Evolutionary conservation across 2,113 vertebrate species (phyloP), one percentile per base, ranked within the genome.

Genomic region (Chloroceryle aenea): DNA sequence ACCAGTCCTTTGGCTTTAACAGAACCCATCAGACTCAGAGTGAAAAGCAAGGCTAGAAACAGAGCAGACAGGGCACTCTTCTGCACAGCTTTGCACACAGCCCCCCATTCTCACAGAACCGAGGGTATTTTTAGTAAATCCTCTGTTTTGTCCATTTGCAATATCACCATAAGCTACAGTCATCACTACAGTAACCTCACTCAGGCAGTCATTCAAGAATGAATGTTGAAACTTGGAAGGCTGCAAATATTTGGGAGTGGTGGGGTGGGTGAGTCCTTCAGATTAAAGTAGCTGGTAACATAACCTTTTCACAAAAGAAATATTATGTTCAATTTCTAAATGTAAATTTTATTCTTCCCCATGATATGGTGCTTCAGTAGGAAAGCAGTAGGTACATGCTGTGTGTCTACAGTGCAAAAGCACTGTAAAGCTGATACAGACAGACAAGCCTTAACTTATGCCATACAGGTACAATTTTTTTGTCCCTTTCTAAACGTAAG

Each of bases 1-100:
- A 77, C 9, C 64, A 43, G 63, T 53, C 59, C 43, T 95, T 93
- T 55, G 38, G 34, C 72, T 88, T 85, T 84, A 85, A 92, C 32
- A 85, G 63, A 69, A 93, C 50, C 30, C 36, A 32, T 34, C 20
- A 79, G 38, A 78, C 71, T 84, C 6, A 0, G 50, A 85, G 45
- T 66, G 66, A 68, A 88, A 58, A 30, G n/a, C 3, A 7, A 26
- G n/a, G n/a, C 42, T 82, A n/a, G 30, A 21, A 77, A 56, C 11
- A 36, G 34, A 48, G 53, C 52, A 64, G 62, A n/a, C 36, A 73
- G n/a, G 12, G 21, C 20, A 67, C 40, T 53, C 21, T 26, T n/a
- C 53, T 72, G 53, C 36, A 68, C n/a, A 45, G 50, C 25, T 78
- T 14, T 55, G 43, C 43, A 32, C 14, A 27, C 18, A 2, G 7